Percentiles rank a stretch among this genome's conserved stretches.
Evolutionary conservation across 2,797 vertebrate species (phyloP).

Genomic region (Acipenser transmontanus): DNA sequence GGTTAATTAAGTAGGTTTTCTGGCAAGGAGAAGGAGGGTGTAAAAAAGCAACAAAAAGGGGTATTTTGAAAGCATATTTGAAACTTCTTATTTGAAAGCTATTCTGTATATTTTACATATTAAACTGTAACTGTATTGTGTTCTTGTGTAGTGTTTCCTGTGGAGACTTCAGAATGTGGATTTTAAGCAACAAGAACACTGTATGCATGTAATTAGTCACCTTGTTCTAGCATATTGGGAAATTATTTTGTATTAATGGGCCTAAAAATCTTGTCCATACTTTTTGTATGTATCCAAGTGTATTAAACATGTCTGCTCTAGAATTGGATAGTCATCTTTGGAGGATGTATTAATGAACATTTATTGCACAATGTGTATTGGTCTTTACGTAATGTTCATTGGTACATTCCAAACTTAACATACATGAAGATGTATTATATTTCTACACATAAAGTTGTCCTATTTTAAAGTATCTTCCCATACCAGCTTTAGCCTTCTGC

Average conservation of each 20-base stretch:
- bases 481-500: constrained; percentile 50
- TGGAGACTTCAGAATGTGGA: constrained; percentile 39
- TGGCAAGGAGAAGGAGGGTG: neutral
- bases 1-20: neutral
- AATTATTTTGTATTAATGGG: constrained; percentile 30
- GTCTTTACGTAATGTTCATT: constrained; percentile 62
- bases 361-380: constrained; percentile 37
- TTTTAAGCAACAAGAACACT: constrained; percentile 22
- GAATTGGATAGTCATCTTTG: constrained; percentile 24
- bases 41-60: neutral
- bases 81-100: neutral
- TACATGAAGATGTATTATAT: constrained; percentile 62
- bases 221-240: constrained; percentile 28
- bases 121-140: constrained; percentile 16
- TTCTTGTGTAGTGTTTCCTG: constrained; percentile 42
- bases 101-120: constrained; percentile 9
- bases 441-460: constrained; percentile 56
- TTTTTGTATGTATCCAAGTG: constrained; percentile 55
- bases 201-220: constrained; percentile 28
- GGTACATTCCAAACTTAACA: constrained; percentile 49
- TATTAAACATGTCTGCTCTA: constrained; percentile 45
- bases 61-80: neutral
- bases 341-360: constrained; percentile 24
- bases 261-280: constrained; percentile 18
- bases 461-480: constrained; percentile 35